Conservation (phyloP, 2,797 vertebrate species). For the Florisuga fusca region DNA sequence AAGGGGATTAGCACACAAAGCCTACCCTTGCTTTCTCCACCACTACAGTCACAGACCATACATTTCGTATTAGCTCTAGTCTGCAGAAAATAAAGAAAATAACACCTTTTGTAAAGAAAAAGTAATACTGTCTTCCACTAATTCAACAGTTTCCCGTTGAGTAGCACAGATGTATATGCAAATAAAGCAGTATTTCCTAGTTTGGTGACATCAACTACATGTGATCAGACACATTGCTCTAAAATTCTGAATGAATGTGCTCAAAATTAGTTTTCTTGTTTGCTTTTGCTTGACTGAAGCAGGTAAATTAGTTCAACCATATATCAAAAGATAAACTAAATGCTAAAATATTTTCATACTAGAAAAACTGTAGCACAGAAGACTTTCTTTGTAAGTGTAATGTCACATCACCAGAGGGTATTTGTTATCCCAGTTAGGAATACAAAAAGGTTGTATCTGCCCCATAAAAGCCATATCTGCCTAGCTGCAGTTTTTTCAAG, state of each 20-base stretch:
- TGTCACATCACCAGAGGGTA: not conserved
- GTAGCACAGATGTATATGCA: not conserved
- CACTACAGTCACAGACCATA: not conserved
- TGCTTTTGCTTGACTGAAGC: not conserved
- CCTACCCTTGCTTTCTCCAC: not conserved
- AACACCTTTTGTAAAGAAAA: not conserved
- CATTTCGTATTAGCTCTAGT: not conserved
- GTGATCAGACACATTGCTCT: not conserved
- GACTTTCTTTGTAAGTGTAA: not conserved
- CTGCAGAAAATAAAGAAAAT: not conserved
- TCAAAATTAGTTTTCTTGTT: not conserved
- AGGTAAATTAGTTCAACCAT: not conserved
- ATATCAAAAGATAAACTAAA: not conserved
- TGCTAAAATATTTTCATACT: not conserved
- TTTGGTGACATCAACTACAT: not conserved
- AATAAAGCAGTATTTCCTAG: fast-evolving
- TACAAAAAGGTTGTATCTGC: not conserved
- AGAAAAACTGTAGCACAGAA: not conserved
- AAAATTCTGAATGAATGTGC: not conserved
- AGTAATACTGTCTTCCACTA: not conserved
- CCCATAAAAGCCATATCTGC: not conserved
- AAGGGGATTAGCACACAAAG: not conserved
- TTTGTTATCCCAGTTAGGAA: not conserved
- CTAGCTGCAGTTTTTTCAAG: not conserved
- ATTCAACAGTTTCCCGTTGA: not conserved